phyloP scores from a whole-genome alignment of 2,797 vertebrate species.

The Melanotaenia pygmaea region DNA sequence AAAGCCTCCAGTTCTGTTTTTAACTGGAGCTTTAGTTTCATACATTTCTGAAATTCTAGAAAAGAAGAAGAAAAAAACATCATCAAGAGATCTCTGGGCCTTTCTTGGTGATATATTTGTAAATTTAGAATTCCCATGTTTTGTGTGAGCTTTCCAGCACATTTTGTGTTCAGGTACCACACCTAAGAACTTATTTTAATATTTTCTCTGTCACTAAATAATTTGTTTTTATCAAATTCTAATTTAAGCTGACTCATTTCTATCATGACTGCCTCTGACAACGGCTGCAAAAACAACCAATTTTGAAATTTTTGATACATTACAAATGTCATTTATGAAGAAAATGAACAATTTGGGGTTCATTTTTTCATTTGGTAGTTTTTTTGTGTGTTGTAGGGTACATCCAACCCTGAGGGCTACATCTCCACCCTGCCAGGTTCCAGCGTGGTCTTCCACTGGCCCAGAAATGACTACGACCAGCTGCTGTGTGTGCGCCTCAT shows the following conservation, averaged over 20 bases:
- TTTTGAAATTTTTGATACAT: background rate
- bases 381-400: conserved; percentile 80
- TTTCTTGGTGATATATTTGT: background rate
- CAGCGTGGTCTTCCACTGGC: conserved; percentile 98
- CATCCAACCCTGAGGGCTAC: conserved; percentile 92
- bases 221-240: background rate
- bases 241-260: background rate
- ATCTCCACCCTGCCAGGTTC: conserved; percentile 96
- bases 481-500: conserved; percentile 94
- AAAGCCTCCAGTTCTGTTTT: background rate
- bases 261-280: background rate
- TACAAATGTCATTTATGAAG: background rate
- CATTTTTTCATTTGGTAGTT: too few species aligned
- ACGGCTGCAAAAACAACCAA: background rate
- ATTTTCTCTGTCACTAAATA: too few species aligned
- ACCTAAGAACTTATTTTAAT: too few species aligned
- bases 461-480: conserved; percentile 96
- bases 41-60: background rate
- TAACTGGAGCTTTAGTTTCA: background rate
- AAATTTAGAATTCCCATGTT: too few species aligned
- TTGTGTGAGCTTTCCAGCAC: too few species aligned
- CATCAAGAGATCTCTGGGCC: background rate
- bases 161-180: too few species aligned
- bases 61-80: background rate
- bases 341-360: background rate